phyloP scores from a whole-genome alignment of 2,113 vertebrate genomes.

The Limnothrissa miodon region DNA sequence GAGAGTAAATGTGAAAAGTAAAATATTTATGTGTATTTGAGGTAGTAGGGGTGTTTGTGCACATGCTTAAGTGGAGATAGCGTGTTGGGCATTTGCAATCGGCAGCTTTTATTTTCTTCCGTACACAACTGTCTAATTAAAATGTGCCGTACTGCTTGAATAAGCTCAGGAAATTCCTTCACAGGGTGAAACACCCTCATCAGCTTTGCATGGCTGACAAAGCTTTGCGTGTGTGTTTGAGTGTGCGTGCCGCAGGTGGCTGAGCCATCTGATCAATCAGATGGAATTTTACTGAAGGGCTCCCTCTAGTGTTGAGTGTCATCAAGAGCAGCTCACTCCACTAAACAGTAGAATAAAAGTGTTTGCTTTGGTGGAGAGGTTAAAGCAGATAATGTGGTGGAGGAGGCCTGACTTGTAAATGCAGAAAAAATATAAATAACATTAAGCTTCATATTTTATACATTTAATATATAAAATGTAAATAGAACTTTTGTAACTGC shows the following conservation, averaged over 20 bases:
- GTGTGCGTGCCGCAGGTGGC: not conserved
- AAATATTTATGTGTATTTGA: too few species aligned
- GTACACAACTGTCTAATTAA: not conserved
- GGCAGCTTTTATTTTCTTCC: not conserved
- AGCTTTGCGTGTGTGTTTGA: not conserved
- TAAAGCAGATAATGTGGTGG: not conserved
- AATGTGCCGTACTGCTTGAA: not conserved
- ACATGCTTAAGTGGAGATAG: too few species aligned
- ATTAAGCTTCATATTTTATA: too few species aligned
- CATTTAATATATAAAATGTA: too few species aligned
- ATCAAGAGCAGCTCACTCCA: not conserved
- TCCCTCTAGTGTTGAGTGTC: slow-evolving; percentile 65
- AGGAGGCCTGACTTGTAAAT: too few species aligned
- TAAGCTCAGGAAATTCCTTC: not conserved
- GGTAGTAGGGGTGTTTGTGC: too few species aligned
- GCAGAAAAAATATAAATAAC: too few species aligned
- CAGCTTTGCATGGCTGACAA: slow-evolving; percentile 55
- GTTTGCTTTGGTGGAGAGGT: too few species aligned
- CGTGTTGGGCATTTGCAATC: too few species aligned
- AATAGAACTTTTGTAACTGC: too few species aligned
- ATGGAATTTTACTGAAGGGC: slow-evolving; percentile 64
- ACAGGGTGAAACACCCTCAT: slow-evolving; percentile 48
- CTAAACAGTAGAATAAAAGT: too few species aligned
- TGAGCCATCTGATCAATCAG: not conserved
- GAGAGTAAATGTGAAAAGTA: too few species aligned